Percentiles rank a stretch among this genome's conserved stretches.
phyloP scores from a whole-genome alignment of 92 coral and sea anemone genomes.

The Parazoanthus swiftii region DNA sequence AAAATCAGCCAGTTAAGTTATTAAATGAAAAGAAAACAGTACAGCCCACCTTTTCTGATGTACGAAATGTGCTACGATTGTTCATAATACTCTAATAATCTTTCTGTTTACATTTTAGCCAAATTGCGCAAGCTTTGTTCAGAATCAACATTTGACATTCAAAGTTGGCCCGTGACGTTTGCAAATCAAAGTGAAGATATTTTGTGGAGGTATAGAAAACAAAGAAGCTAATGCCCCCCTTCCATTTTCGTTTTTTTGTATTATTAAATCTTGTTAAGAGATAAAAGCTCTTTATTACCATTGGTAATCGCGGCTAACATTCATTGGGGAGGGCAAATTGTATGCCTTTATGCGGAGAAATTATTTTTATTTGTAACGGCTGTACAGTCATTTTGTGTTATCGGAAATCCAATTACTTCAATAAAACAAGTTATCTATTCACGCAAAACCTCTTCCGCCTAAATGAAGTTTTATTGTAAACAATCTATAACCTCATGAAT shows the following conservation, averaged over 20 bases:
- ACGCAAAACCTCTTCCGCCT: conserved; percentile 30
- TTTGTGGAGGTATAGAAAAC: background rate
- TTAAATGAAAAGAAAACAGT: background rate
- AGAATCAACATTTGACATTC: conserved; percentile 10
- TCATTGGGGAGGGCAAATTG: conserved; percentile 20
- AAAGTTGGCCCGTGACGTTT: background rate
- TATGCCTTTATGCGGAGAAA: background rate
- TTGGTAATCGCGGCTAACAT: conserved; percentile 12
- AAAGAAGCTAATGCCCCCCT: background rate
- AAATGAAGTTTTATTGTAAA: conserved; percentile 44
- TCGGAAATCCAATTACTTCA: conserved; percentile 42
- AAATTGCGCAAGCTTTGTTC: background rate
- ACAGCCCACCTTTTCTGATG: background rate
- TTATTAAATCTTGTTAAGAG: conserved; percentile 12
- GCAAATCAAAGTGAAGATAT: background rate
- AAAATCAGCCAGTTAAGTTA: background rate
- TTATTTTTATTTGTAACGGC: conserved; percentile 31
- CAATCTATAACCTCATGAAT: conserved; percentile 19
- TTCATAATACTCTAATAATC: background rate
- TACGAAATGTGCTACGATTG: background rate
- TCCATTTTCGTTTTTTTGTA: background rate
- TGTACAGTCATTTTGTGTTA: conserved; percentile 23
- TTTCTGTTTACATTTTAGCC: background rate
- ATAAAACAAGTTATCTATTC: conserved; percentile 25
- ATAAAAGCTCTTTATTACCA: conserved; percentile 14